These are phyloP conservation scores for Epiperipatus broadwayi DNA, from an alignment of 2,888 invertebrate species.

Conservation along the genomic window DNA sequence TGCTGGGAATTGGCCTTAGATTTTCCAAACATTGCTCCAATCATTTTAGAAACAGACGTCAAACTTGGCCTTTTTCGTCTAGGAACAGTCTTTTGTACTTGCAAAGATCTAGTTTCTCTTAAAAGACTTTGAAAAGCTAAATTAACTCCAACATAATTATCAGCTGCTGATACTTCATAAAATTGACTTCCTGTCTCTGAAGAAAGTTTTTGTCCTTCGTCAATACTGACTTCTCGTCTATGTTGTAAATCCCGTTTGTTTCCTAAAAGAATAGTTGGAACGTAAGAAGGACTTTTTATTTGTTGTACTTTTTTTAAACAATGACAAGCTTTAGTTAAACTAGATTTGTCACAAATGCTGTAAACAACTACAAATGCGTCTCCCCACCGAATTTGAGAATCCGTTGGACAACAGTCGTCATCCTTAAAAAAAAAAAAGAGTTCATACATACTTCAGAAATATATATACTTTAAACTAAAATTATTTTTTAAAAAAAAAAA, in stretches of 20 bases:
- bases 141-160: conserved; percentile 52
- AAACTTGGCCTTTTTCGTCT: background rate
- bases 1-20: conserved; percentile 14
- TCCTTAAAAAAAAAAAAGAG: no score
- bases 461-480: no score
- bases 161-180: conserved; percentile 60
- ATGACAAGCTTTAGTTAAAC: conserved; percentile 47
- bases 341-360: conserved; percentile 49
- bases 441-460: no score
- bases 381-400: conserved; percentile 55
- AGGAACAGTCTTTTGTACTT: background rate
- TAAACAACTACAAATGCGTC: conserved; percentile 58
- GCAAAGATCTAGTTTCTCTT: conserved; percentile 31
- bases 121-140: conserved; percentile 49
- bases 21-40: conserved; percentile 47
- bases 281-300: conserved; percentile 33
- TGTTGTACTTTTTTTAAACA: conserved; percentile 46
- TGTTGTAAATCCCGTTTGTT: conserved; percentile 34
- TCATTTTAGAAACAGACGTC: conserved; percentile 49
- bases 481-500: no score
- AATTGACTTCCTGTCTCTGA: conserved; percentile 42
- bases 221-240: conserved; percentile 46
- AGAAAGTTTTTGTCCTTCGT: conserved; percentile 1
- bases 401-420: no score
- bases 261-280: conserved; percentile 15